Base-by-base conservation (phyloP, 2,797 vertebrate species). In the Sebastes alutus region DNA sequence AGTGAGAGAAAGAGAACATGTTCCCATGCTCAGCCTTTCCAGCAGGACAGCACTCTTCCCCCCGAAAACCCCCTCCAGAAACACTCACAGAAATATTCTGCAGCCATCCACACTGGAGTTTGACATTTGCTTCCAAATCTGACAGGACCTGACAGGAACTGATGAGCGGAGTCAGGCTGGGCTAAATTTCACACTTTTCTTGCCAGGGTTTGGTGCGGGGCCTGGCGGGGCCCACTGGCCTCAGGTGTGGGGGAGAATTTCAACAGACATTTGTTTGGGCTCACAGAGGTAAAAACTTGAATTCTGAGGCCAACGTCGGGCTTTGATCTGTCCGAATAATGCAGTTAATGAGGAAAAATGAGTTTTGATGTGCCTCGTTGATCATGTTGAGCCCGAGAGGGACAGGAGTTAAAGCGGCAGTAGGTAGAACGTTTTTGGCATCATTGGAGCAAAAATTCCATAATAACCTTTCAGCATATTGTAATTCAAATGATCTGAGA, bases 1-100 rank as follows among this genome's bases (percentile, higher is more conserved):
- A 76, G 83, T 10, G 82, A 92, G 90, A 83, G 89, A 72, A 81
- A 79, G 76, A 75, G 87, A 91, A 80, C 87, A 83, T 46, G 83
- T 86, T 86, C 87, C 83, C 87, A n/a, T 56, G 42, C 75, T 75
- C 80, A 46, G 62, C 54, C 70, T 82, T 71, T 91, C 81, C 81
- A 87, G 87, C 83, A 87, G 86, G 81, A 87, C 75, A 77, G 84
- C 80, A 60, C 77, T 72, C 77, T 67, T 56, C 66, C 66, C 61
- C 88, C 2, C 7, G 81, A 80, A 80, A 46, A 46, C 0, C 62
- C 66, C 73, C 61, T 75, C 72, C 61, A 63, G 71, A 81, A 87
- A 83, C 56, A 68, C 71, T 78, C 77, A 55, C 29, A 22, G 25
- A 78, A 68, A 86, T 77, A 70, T 65, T 80, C 78, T 35, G 77